Evolutionary conservation across 2,113 vertebrate genomes (phyloP).

Genomic region (Macroglossus sobrinus): DNA sequence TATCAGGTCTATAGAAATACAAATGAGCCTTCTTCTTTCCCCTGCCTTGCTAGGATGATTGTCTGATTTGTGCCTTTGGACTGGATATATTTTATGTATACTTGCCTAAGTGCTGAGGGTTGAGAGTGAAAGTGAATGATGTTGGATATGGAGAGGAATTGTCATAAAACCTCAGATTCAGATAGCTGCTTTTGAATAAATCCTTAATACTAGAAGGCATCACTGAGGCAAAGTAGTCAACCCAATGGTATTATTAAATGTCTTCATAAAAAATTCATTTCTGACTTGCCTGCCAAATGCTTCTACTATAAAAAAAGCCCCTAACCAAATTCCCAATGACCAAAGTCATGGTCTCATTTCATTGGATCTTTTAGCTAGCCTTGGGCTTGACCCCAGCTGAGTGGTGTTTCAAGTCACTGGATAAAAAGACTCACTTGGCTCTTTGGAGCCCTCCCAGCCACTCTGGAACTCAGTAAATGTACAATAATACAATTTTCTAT

Average conservation of each 20-base stretch:
- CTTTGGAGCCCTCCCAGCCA: slow-evolving; percentile 11
- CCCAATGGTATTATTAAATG: slow-evolving; percentile 45
- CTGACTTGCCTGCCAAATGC: slow-evolving; percentile 16
- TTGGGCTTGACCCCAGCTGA: background rate
- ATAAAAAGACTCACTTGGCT: slow-evolving; percentile 41
- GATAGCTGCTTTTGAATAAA: slow-evolving; percentile 60
- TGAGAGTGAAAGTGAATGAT: slow-evolving; percentile 16
- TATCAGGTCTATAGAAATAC: background rate
- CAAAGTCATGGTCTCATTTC: background rate
- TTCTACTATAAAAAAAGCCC: slow-evolving; percentile 13
- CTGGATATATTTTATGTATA: background rate
- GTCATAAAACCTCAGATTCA: slow-evolving; percentile 42
- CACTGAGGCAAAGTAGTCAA: slow-evolving; percentile 24
- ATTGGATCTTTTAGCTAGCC: background rate
- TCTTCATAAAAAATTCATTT: slow-evolving; percentile 44
- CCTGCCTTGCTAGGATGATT: background rate
- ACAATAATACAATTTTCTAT: slow-evolving; percentile 57
- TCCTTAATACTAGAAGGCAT: slow-evolving; percentile 34
- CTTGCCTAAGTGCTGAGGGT: background rate
- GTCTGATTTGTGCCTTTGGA: background rate
- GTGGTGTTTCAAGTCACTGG: slow-evolving; percentile 14
- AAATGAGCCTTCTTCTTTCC: background rate
- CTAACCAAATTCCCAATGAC: slow-evolving; percentile 44
- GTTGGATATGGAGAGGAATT: background rate
- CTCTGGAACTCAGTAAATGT: slow-evolving; percentile 28